Evolutionary conservation across 2,888 invertebrate species (phyloP), one percentile per base, ranked within the genome.

Genomic region (Cryptus armator): DNA sequence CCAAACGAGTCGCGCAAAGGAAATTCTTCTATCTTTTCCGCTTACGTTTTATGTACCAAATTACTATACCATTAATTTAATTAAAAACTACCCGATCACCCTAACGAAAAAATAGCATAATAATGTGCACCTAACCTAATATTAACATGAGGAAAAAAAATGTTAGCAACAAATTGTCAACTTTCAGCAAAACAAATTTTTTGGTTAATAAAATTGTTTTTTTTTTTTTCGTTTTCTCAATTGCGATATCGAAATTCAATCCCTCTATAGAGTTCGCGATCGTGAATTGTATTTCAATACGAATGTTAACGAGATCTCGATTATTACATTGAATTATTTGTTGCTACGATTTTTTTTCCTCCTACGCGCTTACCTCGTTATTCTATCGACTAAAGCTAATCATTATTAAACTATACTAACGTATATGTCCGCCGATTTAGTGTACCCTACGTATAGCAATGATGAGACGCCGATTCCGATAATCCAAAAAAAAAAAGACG

Each of bases 251-350:
- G 48, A 85, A 83, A 79, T 83, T 67, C 81, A 81, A 83, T 81
- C 83, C 81, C 71, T 83, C 77, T 81, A 77, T 72, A 77, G 74
- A 83, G 74, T 64, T 53, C 51, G 64, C 72, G 66, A 83, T 83
- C 66, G 74, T 71, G 74, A 86, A 86, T 75, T 81, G 66, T 83
- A 66, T 81, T 81, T 81, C 46, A 29, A 56, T 46, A 68, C 16
- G 4, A 29, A 5, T 48, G 32, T 37, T 7, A 37, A 37, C 37
- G 37, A 37, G 37, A 37, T 37, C 6, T 7, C 37, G 37, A 7
- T 37, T 37, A 7, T 37, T 1, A 37, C 5, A 37, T 37, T 37
- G 37, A 37, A 9, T 9, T 7, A 37, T 37, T 37, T 37, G 37
- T 37, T 37, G 37, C 6, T 9, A 4, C 7, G 37, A 37, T 37